Evolutionary conservation across 2,113 vertebrate species (phyloP), one percentile per base, ranked within the genome.

Genomic region (Xerus inauris): DNA sequence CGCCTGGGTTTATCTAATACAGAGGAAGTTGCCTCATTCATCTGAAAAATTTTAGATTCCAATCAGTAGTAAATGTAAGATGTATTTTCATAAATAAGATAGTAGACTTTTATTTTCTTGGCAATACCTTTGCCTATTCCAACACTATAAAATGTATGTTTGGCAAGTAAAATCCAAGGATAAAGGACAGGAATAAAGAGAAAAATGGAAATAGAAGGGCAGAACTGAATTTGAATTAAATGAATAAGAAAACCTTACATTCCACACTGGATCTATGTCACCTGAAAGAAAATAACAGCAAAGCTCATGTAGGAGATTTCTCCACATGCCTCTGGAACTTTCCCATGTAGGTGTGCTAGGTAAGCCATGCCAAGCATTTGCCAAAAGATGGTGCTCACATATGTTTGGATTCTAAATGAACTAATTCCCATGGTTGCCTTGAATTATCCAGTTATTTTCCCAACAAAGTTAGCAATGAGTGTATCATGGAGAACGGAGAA

Each of bases 391-490:
- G 32, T 62, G 20, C 38, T 91, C 54, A 82, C 64, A 49, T 47
- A 26, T 30, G 86, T 93, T 94, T 69, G 38, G 5, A 54, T 95
- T 51, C 81, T 67, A 91, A 95, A 95, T 85, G 67, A 94, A 45
- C 76, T 75, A 54, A 84, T 95, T 94, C 94, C n/a, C 40, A 76
- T 87, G 73, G 76, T 67, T 82, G 12, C 45, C 65, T 85, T 92
- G 76, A 65, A 72, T 95, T 83, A 65, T 47, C 65, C 94, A 65
- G 42, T 75, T 84, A 57, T 64, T 97, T 93, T 97, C 54, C 54
- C 38, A 90, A 86, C 35, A 47, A 88, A 95, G 47, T 95, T 89
- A 89, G 57, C 38, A 76, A 96, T 86, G 57, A 47, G 6, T 65
- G 3, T 76, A 62, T 89, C 26, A 65, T 30, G 35, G 76, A 67